These are phyloP conservation scores for Siniperca chuatsi DNA, from an alignment of 2,113 vertebrate genomes.

Conservation along the genomic window DNA sequence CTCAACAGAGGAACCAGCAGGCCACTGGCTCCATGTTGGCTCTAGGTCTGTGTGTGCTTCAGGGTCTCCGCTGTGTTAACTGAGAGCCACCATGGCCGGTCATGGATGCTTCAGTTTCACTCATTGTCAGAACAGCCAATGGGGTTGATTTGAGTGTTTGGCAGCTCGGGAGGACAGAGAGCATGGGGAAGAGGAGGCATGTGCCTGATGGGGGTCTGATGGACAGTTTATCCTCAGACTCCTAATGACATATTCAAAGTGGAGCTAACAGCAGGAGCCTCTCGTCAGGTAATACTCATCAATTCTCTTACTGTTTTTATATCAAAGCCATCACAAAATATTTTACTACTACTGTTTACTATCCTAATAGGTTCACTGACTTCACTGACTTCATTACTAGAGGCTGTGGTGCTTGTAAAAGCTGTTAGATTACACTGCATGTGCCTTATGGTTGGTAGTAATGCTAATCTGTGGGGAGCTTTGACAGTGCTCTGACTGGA, in stretches of 20 bases:
- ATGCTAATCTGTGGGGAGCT: constrained; percentile 11
- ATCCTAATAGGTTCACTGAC: not conserved
- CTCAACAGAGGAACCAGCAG: constrained; percentile 46
- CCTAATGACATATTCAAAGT: constrained; percentile 41
- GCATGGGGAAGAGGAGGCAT: constrained; percentile 68
- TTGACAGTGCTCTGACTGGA: constrained; percentile 25
- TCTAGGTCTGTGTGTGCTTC: constrained; percentile 14
- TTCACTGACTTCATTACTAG: not conserved
- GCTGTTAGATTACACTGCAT: constrained; percentile 11
- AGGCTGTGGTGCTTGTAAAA: not conserved
- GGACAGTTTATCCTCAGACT: constrained; percentile 56
- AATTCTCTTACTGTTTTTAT: not conserved
- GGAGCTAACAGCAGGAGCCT: constrained; percentile 49
- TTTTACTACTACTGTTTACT: not conserved
- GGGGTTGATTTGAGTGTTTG: constrained; percentile 55
- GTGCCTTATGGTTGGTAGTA: constrained; percentile 36
- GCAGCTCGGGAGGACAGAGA: constrained; percentile 58
- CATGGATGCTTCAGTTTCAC: constrained; percentile 69
- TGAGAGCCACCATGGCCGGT: constrained; percentile 69
- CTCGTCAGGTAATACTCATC: constrained; percentile 67
- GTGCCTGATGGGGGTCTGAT: constrained; percentile 68
- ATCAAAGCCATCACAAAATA: not conserved
- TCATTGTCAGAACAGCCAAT: constrained; percentile 80
- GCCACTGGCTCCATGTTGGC: constrained; percentile 75
- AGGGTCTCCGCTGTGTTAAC: not conserved